These are phyloP conservation scores for Euzophera pinguis DNA, from an alignment of 2,888 invertebrate species.

Conservation along the genomic window DNA sequence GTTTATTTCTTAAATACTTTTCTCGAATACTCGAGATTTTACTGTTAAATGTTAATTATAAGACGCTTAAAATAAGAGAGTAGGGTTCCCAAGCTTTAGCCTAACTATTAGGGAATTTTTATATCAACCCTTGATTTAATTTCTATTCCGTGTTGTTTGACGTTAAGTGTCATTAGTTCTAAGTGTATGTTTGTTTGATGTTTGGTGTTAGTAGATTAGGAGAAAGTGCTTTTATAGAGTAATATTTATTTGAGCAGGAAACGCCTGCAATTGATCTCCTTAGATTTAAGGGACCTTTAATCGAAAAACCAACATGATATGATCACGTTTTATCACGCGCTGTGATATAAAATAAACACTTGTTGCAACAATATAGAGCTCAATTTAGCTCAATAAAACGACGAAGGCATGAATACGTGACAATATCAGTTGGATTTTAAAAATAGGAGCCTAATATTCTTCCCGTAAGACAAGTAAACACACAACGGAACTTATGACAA, in stretches of 20 bases:
- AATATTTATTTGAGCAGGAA: slow-evolving; percentile 22
- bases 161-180: slow-evolving; percentile 33
- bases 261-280: not conserved
- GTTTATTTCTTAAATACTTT: slow-evolving; percentile 13
- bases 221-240: slow-evolving; percentile 72
- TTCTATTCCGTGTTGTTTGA: slow-evolving; percentile 41
- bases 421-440: not conserved
- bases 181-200: slow-evolving; percentile 62
- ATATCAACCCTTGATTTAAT: slow-evolving; percentile 36
- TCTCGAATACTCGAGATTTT: slow-evolving; percentile 14
- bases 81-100: slow-evolving; percentile 66
- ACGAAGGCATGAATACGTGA: not conserved
- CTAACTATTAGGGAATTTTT: slow-evolving; percentile 53
- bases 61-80: slow-evolving; percentile 43
- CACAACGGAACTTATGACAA: slow-evolving; percentile 10
- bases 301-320: not conserved
- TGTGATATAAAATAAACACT: not conserved
- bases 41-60: slow-evolving; percentile 33
- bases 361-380: not conserved
- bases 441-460: not conserved
- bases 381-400: not conserved
- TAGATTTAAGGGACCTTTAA: not conserved
- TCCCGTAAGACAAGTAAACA: not conserved
- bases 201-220: slow-evolving; percentile 71
- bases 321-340: not conserved